Conservation (phyloP, 2,888 invertebrate genomes). For the Buathra laborator region DNA sequence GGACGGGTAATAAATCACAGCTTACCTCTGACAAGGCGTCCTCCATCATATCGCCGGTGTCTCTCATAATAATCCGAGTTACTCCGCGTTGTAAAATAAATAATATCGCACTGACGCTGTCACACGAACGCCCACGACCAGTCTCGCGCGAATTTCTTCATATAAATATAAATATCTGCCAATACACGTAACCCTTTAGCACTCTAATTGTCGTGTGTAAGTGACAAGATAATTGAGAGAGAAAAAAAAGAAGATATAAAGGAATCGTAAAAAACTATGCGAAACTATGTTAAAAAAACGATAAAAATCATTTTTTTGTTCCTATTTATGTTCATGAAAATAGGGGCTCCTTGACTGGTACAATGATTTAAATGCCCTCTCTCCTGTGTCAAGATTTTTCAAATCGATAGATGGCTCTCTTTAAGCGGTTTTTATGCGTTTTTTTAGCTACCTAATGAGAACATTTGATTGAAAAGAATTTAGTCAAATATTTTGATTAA, state of each 20-base stretch:
- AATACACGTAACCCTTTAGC: not conserved
- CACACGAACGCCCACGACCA: constrained; percentile 10
- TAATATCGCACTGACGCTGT: constrained; percentile 31
- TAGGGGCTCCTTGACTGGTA: not conserved
- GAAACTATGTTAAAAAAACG: not conserved
- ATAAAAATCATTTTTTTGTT: not conserved
- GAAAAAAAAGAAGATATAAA: not conserved
- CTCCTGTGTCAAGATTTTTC: not conserved
- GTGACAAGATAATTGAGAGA: not conserved
- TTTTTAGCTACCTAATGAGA: not conserved
- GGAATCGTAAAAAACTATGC: not conserved
- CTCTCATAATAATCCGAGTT: constrained; percentile 76
- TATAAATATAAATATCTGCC: constrained; percentile 11
- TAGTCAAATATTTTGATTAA: not conserved
- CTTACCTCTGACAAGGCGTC: constrained; percentile 82
- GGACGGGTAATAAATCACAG: constrained; percentile 46
- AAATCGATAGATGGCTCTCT: constrained; percentile 7
- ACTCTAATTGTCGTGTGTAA: not conserved
- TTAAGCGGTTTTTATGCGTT: not conserved
- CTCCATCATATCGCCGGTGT: constrained; percentile 82
- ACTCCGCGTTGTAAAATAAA: constrained; percentile 19
- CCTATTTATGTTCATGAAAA: not conserved
- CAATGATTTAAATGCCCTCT: constrained; percentile 2
- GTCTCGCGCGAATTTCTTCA: constrained; percentile 14
- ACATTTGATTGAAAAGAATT: not conserved